Conservation (phyloP, 2,888 invertebrate species). For the Phymatocera aterrima region DNA sequence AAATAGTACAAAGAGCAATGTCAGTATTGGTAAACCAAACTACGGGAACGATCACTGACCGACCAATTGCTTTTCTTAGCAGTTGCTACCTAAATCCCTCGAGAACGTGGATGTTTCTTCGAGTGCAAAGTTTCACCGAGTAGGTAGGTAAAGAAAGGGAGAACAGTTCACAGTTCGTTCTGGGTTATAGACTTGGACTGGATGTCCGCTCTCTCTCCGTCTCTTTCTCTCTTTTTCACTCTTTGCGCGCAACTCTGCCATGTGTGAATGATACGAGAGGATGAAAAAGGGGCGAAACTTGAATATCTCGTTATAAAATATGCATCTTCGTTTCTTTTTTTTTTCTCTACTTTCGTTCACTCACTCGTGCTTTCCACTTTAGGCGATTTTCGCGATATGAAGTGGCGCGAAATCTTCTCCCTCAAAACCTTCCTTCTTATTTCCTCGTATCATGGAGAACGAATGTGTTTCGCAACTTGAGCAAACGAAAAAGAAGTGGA, state of each 20-base stretch:
- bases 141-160: conserved; percentile 19
- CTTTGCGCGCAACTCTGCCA: not conserved
- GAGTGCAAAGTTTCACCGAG: conserved; percentile 37
- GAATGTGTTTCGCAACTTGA: too few species aligned
- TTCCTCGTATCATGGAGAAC: not conserved
- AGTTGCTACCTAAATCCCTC: conserved; percentile 34
- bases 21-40: conserved; percentile 31
- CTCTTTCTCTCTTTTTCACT: too few species aligned
- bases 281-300: not conserved
- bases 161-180: conserved; percentile 7
- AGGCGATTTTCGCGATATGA: not conserved
- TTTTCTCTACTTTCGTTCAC: too few species aligned
- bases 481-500: too few species aligned
- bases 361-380: not conserved
- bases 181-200: not conserved
- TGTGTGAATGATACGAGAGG: not conserved
- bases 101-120: conserved; percentile 34
- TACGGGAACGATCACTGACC: conserved; percentile 16
- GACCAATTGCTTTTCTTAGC: conserved; percentile 24
- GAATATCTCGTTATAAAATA: conserved; percentile 21
- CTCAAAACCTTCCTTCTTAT: not conserved
- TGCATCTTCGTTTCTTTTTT: too few species aligned
- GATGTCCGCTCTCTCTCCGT: not conserved
- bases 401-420: not conserved
- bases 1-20: conserved; percentile 10